Percentiles rank a stretch among this genome's conserved stretches.
Evolutionary conservation across 2,888 invertebrate species (phyloP).

Genomic region (Pollenia labialis): DNA sequence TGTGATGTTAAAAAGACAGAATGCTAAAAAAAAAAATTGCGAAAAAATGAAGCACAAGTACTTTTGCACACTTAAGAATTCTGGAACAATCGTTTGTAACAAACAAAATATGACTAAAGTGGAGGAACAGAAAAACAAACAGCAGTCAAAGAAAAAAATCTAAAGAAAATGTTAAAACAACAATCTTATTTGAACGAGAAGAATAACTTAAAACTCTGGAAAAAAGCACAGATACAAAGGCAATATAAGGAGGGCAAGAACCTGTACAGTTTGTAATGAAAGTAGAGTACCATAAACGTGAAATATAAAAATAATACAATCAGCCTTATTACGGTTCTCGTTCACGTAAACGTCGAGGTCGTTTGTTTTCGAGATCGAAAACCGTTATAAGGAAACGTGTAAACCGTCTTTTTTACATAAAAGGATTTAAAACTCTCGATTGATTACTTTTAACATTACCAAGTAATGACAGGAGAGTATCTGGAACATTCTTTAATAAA

Average conservation of each 20-base stretch:
- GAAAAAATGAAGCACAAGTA: constrained; percentile 44
- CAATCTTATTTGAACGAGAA: constrained; percentile 10
- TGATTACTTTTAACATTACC: too few relatives aligned
- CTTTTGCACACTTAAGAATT: constrained; percentile 40
- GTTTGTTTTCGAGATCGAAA: too few relatives aligned
- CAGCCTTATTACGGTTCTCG: too few relatives aligned
- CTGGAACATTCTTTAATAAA: too few relatives aligned
- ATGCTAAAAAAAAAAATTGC: not conserved
- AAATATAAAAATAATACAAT: not conserved
- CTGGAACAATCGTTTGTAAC: constrained; percentile 20
- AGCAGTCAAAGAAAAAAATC: not conserved
- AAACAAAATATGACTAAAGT: constrained; percentile 13
- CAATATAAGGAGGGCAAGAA: not conserved
- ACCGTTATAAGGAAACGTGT: too few relatives aligned
- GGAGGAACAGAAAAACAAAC: constrained; percentile 1
- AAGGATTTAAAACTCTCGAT: too few relatives aligned
- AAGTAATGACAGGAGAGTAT: too few relatives aligned
- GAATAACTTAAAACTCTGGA: not conserved
- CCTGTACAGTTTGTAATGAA: not conserved
- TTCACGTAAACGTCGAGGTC: too few relatives aligned
- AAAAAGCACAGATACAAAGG: not conserved
- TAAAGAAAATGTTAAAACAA: not conserved
- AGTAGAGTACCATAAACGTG: not conserved
- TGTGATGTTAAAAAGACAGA: constrained; percentile 2
- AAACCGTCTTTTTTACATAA: too few relatives aligned